These are phyloP conservation scores for human (Homo sapiens) DNA, from an alignment of 2,113 vertebrate genomes.

Conservation along the genomic window DNA sequence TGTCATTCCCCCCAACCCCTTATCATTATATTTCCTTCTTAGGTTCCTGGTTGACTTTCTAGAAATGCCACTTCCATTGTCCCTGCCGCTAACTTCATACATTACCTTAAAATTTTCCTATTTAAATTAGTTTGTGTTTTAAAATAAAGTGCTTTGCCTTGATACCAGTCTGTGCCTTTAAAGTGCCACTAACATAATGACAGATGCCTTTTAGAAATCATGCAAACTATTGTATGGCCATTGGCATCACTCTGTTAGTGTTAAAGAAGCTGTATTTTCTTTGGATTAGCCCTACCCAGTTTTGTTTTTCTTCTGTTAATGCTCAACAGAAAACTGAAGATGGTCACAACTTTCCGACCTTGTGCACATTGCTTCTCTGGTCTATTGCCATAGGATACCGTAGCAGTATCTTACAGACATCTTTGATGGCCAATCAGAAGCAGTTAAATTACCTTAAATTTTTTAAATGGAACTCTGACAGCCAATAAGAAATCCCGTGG, in stretches of 20 bases:
- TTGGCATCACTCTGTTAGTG: neutral
- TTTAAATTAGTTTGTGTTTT: conserved; percentile 51
- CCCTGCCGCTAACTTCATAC: neutral
- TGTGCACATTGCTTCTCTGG: conserved; percentile 49
- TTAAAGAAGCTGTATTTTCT: conserved; percentile 36
- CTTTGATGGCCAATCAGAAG: conserved; percentile 58
- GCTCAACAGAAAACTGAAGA: conserved; percentile 37
- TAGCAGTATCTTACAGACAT: conserved; percentile 63
- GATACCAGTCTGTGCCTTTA: conserved; percentile 14
- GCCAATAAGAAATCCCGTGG: conserved; percentile 72
- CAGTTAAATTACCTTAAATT: conserved; percentile 67
- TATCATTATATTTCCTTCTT: conserved; percentile 14
- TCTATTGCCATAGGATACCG: conserved; percentile 50
- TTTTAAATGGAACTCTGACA: conserved; percentile 67
- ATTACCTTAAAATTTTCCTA: neutral
- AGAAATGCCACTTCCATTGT: neutral
- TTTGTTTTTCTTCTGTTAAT: conserved; percentile 56
- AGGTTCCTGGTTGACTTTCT: conserved; percentile 3
- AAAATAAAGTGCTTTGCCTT: conserved; percentile 43
- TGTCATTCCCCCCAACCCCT: neutral
- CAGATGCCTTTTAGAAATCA: conserved; percentile 35
- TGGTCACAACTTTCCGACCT: conserved; percentile 55
- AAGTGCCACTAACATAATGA: neutral
- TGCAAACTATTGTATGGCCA: neutral
- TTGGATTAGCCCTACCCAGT: neutral